These are phyloP conservation scores for Synanthedon andrenaeformis DNA, from an alignment of 2,888 invertebrate species.

Conservation along the genomic window DNA sequence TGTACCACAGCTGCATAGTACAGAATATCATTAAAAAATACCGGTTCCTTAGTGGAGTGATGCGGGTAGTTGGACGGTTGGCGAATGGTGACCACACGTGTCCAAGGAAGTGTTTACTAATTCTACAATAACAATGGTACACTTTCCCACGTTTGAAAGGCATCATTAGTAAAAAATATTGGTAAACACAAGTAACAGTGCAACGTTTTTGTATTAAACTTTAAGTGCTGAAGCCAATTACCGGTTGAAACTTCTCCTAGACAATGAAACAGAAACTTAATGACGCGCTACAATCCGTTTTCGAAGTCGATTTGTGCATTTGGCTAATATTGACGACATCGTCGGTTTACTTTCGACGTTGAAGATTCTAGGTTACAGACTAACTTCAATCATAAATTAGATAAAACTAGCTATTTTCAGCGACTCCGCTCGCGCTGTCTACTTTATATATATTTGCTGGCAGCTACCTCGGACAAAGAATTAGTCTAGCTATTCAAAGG, in stretches of 20 bases:
- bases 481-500: no score
- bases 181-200: slow-evolving; percentile 30
- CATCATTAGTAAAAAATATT: slow-evolving; percentile 41
- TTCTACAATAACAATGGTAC: slow-evolving; percentile 41
- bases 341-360: background rate
- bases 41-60: slow-evolving; percentile 56
- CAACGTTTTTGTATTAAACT: background rate
- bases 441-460: no score
- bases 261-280: background rate
- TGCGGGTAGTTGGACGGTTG: slow-evolving; percentile 54
- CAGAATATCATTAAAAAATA: slow-evolving; percentile 61
- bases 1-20: slow-evolving; percentile 58
- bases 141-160: slow-evolving; percentile 53
- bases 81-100: slow-evolving; percentile 48
- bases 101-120: slow-evolving; percentile 44
- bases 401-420: no score
- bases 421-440: no score
- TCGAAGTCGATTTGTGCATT: background rate
- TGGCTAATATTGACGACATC: background rate
- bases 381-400: no score
- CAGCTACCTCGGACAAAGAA: no score
- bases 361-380: background rate
- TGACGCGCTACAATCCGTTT: background rate
- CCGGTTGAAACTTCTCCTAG: background rate
- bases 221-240: background rate